Evolutionary conservation across 1,140 invertebrate genomes (phyloP).

Genomic region (Apolygus lucorum): DNA sequence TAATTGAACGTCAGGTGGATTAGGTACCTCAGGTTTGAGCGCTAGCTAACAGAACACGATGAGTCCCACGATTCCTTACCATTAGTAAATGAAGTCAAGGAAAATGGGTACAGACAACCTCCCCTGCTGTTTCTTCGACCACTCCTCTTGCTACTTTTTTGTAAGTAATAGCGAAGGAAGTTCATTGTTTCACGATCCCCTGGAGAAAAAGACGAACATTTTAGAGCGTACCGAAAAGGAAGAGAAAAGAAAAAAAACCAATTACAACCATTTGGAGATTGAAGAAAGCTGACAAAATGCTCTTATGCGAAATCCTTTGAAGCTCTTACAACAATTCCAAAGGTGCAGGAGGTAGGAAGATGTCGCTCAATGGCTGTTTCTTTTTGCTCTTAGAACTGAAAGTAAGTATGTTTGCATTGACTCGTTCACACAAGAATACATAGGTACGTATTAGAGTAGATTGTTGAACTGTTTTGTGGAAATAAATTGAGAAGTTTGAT

Average conservation of each 20-base stretch:
- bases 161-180: not conserved
- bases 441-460: too few species aligned
- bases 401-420: too few species aligned
- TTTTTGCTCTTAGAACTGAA: too few species aligned
- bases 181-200: conserved; percentile 4
- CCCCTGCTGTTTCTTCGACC: not conserved
- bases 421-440: too few species aligned
- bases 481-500: too few species aligned
- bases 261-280: conserved; percentile 11
- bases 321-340: too few species aligned
- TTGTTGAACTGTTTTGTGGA: too few species aligned
- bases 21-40: not conserved
- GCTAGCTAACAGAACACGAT: not conserved
- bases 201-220: not conserved
- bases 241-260: not conserved
- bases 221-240: not conserved
- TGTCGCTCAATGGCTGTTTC: too few species aligned
- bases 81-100: conserved; percentile 13
- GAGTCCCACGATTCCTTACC: conserved; percentile 1
- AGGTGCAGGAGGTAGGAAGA: too few species aligned
- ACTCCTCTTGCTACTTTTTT: not conserved
- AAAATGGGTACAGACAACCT: conserved; percentile 1
- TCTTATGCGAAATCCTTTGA: too few species aligned
- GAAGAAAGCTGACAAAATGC: not conserved
- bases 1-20: conserved; percentile 7